A percentile compares a stretch with the other conserved stretches of the same genome.
phyloP scores from a whole-genome alignment of 2,888 invertebrate genomes.

The Brachyopa scutellaris region DNA sequence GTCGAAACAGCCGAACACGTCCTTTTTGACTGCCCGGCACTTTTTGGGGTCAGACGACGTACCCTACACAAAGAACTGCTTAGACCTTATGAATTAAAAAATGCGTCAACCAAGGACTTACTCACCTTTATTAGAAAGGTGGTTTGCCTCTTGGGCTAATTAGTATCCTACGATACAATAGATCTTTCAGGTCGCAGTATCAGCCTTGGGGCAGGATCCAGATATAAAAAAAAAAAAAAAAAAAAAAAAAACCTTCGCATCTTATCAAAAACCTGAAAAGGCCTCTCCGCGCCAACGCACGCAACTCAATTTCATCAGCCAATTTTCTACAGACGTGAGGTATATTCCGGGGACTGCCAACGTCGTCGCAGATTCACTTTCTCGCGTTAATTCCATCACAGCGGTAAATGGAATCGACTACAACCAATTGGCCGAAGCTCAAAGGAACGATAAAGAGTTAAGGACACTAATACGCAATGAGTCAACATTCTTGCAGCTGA shows the following conservation, averaged over 20 bases:
- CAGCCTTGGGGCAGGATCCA: no score
- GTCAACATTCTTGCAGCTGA: neutral
- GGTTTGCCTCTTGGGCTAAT: no score
- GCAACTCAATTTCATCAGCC: conserved; percentile 75
- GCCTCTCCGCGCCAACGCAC: conserved; percentile 77
- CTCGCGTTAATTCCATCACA: neutral
- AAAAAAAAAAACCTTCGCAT: conserved; percentile 76
- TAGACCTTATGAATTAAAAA: no score
- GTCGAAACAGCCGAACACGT: no score
- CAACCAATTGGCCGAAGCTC: neutral
- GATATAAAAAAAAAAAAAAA: no score
- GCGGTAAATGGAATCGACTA: neutral
- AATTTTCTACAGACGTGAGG: conserved; percentile 34
- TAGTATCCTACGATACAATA: no score
- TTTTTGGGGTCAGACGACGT: no score
- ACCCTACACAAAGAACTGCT: no score
- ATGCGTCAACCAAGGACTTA: no score
- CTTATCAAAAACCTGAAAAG: conserved; percentile 75
- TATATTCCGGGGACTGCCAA: conserved; percentile 12
- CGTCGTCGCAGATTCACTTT: neutral
- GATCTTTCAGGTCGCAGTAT: no score
- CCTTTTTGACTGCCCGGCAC: no score
- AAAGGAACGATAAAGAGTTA: neutral
- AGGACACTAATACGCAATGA: neutral
- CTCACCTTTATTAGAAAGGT: no score